Base-by-base conservation (phyloP, 2,797 vertebrate species). In the Pangasius mekongensis region DNA sequence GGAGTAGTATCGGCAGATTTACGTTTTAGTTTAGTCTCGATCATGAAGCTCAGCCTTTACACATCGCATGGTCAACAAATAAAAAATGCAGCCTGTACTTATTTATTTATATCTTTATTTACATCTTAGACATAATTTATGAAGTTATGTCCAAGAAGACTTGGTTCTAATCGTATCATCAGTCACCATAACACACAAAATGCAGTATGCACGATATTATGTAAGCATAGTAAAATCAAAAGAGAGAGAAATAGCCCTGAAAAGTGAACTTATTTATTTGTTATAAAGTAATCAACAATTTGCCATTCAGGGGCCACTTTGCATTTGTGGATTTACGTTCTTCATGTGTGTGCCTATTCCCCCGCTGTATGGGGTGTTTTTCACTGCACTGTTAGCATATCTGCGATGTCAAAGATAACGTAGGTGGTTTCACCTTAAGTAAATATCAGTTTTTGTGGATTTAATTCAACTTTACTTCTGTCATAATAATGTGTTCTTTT, bases 241-340 rank as follows among this genome's bases (percentile, higher is more conserved):
- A 56, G 47, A 64, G 69, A 43, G 73, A 27, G 47, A 66, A 83
- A 43, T n/a, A 39, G 20, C 18, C n/a, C 43, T 49, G 24, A 82
- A 60, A 69, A 13, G 24, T 47, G 10, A 87, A 60, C 24, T 67
- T 69, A 18, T 43, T 73, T 62, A 71, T 52, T 84, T 88, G 18
- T 60, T 84, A 78, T 24, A 81, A 47, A 39, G 16, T 60, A 30
- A 49, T 85, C 18, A 27, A 18, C 16, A 13, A 30, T 54, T 33
- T 84, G 24, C 77, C 24, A 30, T 71, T 84, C 20, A 43, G 69
- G 47, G 77, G 24, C 30, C 58, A 60, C 20, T 64, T 43, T 13
- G 24, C 30, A 84, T 84, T 62, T 64, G 56, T 58, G 30, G 18
- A 49, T 54, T 20, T 76, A 11, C 3, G 2, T 7, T 52, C 20